Conservation (phyloP, 2,797 vertebrate genomes). For the Arctocebus calabarensis region DNA sequence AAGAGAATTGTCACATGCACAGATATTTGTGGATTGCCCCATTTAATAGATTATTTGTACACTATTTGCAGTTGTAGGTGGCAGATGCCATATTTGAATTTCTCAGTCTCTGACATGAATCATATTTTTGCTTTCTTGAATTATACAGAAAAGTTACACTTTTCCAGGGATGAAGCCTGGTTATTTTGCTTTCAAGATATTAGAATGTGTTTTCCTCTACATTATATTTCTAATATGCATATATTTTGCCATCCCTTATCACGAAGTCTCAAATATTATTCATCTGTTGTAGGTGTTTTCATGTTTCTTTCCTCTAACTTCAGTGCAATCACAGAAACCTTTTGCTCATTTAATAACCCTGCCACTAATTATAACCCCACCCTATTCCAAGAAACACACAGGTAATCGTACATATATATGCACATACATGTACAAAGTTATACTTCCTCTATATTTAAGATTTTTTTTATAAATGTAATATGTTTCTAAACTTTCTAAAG, state of each 20-base stretch:
- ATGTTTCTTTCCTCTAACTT: neutral
- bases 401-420: neutral
- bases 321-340: neutral
- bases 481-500: neutral
- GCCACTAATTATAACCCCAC: neutral
- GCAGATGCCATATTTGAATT: slow-evolving; percentile 25
- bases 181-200: slow-evolving; percentile 35
- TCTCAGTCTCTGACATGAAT: slow-evolving; percentile 46
- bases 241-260: slow-evolving; percentile 7
- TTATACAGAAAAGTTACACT: slow-evolving; percentile 28
- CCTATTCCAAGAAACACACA: neutral
- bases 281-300: neutral
- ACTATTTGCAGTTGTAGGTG: neutral
- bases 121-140: slow-evolving; percentile 33
- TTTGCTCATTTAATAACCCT: slow-evolving; percentile 16
- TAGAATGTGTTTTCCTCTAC: slow-evolving; percentile 35
- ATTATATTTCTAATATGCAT: neutral
- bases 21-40: neutral
- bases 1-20: slow-evolving; percentile 10
- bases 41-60: slow-evolving; percentile 52
- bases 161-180: neutral
- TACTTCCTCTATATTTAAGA: neutral
- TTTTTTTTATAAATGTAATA: neutral
- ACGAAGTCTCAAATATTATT: slow-evolving; percentile 10
- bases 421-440: neutral